A percentile compares a stretch with the other conserved stretches of the same genome.
These are phyloP conservation scores for Macquaria ambigua DNA, from an alignment of 2,113 vertebrate genomes.

Conservation along the genomic window DNA sequence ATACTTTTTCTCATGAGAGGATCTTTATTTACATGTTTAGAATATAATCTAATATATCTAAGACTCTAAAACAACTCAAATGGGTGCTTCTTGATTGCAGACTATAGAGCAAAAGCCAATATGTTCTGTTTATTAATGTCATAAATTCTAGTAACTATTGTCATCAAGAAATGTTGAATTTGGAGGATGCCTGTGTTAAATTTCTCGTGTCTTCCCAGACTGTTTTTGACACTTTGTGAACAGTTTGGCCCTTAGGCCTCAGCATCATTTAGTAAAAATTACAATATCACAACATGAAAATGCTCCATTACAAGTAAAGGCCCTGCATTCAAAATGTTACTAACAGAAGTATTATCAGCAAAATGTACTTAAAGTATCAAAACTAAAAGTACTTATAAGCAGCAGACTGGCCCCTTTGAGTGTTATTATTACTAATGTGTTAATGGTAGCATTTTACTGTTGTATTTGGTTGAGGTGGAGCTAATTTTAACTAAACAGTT, in stretches of 20 bases:
- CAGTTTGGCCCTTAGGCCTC: background rate
- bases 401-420: background rate
- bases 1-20: background rate
- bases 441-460: background rate
- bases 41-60: background rate
- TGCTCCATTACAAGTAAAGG: background rate
- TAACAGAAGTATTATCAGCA: background rate
- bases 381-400: too few relatives aligned
- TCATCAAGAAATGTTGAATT: background rate
- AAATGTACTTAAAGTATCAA: too few relatives aligned
- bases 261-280: background rate
- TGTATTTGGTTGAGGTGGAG: background rate
- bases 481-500: background rate
- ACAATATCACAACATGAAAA: background rate
- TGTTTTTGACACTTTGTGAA: too few relatives aligned
- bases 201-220: background rate
- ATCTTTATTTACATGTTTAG: background rate
- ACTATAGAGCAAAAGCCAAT: background rate
- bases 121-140: background rate
- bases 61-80: background rate
- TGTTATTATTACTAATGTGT: background rate
- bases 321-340: background rate
- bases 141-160: background rate
- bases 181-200: background rate
- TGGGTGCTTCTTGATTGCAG: background rate